A percentile compares a stretch with the other conserved stretches of the same genome.
Evolutionary conservation across 2,113 vertebrate species (phyloP).

Genomic region (Sinosuthora webbiana): DNA sequence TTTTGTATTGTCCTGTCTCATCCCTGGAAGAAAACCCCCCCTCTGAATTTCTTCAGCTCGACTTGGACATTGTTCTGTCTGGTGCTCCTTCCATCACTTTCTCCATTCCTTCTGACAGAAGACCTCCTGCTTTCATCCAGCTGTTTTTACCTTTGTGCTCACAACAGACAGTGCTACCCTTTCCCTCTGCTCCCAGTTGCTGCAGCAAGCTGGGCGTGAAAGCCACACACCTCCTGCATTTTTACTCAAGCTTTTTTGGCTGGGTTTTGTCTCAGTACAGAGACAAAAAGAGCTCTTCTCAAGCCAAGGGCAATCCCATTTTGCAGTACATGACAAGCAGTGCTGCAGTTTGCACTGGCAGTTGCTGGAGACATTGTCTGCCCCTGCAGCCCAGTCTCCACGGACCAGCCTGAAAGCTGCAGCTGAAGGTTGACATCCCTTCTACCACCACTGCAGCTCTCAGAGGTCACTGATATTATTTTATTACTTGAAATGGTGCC

Average conservation of each 20-base stretch:
- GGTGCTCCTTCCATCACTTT: neutral
- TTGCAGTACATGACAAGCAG: neutral
- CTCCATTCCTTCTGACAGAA: neutral
- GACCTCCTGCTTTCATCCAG: neutral
- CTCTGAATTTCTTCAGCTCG: neutral
- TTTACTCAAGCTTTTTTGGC: neutral
- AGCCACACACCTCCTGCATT: neutral
- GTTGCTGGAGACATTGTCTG: neutral
- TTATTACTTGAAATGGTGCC: neutral
- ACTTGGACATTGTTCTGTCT: neutral
- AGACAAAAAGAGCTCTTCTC: neutral
- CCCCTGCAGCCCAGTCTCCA: neutral
- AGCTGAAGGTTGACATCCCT: neutral
- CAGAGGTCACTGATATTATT: neutral
- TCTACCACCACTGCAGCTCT: neutral
- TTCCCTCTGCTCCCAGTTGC: neutral
- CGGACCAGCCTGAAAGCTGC: neutral
- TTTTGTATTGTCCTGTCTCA: neutral
- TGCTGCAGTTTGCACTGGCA: neutral
- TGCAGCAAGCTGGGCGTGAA: neutral
- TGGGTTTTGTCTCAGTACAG: neutral
- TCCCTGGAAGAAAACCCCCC: neutral
- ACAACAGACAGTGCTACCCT: neutral
- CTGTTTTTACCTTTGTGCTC: neutral
- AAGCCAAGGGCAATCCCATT: neutral